Base-by-base conservation (phyloP, 2,888 invertebrate genomes). In the Melipona beecheii region DNA sequence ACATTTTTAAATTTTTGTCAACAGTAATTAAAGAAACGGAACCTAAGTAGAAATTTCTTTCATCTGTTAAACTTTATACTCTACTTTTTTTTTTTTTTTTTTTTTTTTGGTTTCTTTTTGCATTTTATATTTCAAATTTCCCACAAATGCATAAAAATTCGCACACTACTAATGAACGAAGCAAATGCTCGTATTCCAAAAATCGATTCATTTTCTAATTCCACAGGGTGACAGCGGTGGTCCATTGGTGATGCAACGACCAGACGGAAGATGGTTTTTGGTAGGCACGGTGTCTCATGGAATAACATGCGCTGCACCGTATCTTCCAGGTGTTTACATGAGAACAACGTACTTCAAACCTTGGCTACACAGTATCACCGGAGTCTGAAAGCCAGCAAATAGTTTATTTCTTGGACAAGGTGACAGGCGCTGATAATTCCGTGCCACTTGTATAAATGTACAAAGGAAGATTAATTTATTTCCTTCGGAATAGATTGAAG, bases 211-310 rank as follows among this genome's bases (percentile, higher is more conserved):
- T 60, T n/a, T 19, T 1, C 56, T 56, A 19, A 31, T n/a, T 58
- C 4, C 64, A 65, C 95, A 98, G 98, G 98, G 98, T 84, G 98
- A 98, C 95, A 98, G 98, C 87, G 98, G 98, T 0, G 98, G 98
- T 17, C 98, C 98, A 0, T 94, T 98, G 85, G 98, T 98, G 74
- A 95, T 98, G 17, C 97, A 97, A 92, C 95, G 98, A 73, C 96
- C 97, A 0, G 98, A 98, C 90, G 98, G 98, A 0, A 96, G 97
- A 84, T 98, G 98, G 96, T 97, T 98, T 86, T 95, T 98, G 9
- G 98, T 97, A 1, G 98, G 98, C 11, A 98, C 98, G 0, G 98
- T 98, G 0, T 98, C 98, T 13, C 98, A 98, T 91, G 98, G 98
- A n/a, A 98, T 98, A 90, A 98, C 98, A 93, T 98, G 98, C 92